Evolutionary conservation across 2,888 invertebrate genomes (phyloP), one percentile per base, ranked within the genome.

Genomic region (Conus canariensis): DNA sequence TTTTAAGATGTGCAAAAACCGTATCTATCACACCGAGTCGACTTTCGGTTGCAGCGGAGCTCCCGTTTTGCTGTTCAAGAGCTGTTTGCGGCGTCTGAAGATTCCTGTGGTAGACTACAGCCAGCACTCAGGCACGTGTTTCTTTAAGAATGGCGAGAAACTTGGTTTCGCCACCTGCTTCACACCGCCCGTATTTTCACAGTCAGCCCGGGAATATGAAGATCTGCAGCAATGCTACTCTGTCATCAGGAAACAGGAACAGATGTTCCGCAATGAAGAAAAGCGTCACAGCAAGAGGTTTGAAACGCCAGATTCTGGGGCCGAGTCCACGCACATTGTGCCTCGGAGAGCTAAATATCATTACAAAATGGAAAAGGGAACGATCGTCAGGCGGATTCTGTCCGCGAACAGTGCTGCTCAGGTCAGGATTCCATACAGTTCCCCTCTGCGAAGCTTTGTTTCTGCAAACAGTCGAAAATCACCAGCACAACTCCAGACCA

Each of bases 71-170:
- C 64, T 88, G 60, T 80, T 88, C 64, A 88, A 88, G 67, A 64
- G 58, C 5, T 88, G 60, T 7, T n/a, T 88, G 82, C 64, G 56
- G n/a, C 64, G 19, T 22, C 59, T 88, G n/a, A 56, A 45, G 59
- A 30, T 88, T 10, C 88, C 88, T 2, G 67, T 88, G 45, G 45
- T 88, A 22, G 88, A 88, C n/a, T 80, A 45, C 67, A 88, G 88
- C 67, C 88, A 88, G 88, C 88, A 88, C 67, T 88, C 88, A 3
- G 88, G 88, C n/a, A 88, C 83, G 30, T 83, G 83, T 64, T 88
- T 60, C 88, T 67, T 88, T 83, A 67, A 83, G 67, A 80, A 83
- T 10, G 88, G 88, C 9, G 56, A 25, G 30, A 88, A 45, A 60
- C 67, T 88, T 22, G 88, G 88, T 7, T 88, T 67, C 10, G 88